phyloP scores from a whole-genome alignment of 2,888 invertebrate genomes.

The Brenthis daphne region DNA sequence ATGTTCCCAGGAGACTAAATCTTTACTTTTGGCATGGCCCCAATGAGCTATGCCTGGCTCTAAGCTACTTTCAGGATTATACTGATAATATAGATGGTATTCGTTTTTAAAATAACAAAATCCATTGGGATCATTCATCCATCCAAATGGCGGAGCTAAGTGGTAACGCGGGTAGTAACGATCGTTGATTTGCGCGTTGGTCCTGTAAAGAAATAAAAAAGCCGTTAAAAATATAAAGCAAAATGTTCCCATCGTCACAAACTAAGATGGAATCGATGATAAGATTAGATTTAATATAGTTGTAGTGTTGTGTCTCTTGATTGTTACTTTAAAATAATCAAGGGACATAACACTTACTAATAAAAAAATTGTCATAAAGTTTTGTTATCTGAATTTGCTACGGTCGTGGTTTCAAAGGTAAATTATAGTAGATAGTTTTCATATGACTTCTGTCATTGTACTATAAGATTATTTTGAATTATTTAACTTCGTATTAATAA shows the following conservation, averaged over 20 bases:
- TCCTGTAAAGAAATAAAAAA: slow-evolving; percentile 43
- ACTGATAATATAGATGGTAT: slow-evolving; percentile 79
- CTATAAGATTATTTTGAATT: background rate
- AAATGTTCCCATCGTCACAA: slow-evolving; percentile 13
- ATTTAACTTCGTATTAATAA: no score
- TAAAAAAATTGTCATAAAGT: background rate
- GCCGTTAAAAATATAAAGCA: slow-evolving; percentile 31
- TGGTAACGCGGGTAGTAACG: slow-evolving; percentile 63
- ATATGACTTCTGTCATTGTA: background rate
- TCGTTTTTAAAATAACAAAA: slow-evolving; percentile 61
- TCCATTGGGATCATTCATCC: slow-evolving; percentile 83
- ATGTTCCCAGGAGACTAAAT: slow-evolving; percentile 74
- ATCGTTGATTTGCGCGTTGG: slow-evolving; percentile 40
- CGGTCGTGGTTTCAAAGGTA: background rate
- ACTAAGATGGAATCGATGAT: background rate
- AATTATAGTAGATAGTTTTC: slow-evolving; percentile 5
- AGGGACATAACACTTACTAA: no score
- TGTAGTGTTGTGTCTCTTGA: background rate
- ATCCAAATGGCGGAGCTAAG: slow-evolving; percentile 62
- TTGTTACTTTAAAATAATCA: background rate
- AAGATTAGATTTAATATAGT: slow-evolving; percentile 15
- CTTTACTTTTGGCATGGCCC: slow-evolving; percentile 75
- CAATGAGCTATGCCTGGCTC: slow-evolving; percentile 69
- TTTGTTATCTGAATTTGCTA: slow-evolving; percentile 17
- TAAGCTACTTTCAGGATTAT: slow-evolving; percentile 64